Base-by-base conservation (phyloP, 2,888 invertebrate genomes). In the Lithophane socia region DNA sequence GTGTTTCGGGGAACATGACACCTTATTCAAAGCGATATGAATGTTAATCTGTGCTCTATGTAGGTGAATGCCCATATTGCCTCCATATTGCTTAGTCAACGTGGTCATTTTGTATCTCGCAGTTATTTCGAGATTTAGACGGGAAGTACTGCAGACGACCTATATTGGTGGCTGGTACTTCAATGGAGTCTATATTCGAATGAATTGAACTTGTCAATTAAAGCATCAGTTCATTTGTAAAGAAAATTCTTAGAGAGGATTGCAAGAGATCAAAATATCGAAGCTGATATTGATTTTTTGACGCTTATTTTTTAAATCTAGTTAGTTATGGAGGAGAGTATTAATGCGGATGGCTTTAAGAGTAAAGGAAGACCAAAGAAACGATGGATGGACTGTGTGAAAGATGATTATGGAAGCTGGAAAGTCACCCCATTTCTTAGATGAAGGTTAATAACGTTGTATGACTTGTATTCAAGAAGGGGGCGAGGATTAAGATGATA, bases 141-240 rank as follows among this genome's bases (percentile, higher is more conserved):
- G 90, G 94, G 93, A 94, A 94, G 92, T 87, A 80, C 73, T 75
- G 85, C 89, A 92, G 91, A 90, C 92, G 93, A 90, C 92, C 92
- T 93, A 93, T 89, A 91, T 91, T 83, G 78, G 81, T 83, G 77
- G 77, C 66, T 52, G 84, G 75, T 65, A 85, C 81, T 86, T 88
- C 86, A 89, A 85, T 84, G 79, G 67, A 87, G 52, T 80, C 79
- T 84, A 83, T 86, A 87, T 80, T 86, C 85, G 84, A 80, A 81
- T 80, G 74, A 78, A 76, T 75, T 86, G 73, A 85, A 86, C 84
- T 87, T 85, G 82, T 82, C 82, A 81, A 71, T 58, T 76, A 63
- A 24, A 61, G 8, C 24, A 63, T 18, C 52, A 63, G 37, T 56
- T 58, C 29, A 69, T 54, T 47, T 63, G 12, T 63, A 10, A 37